Evolutionary conservation across 2,888 invertebrate species (phyloP), one percentile per base, ranked within the genome.

Genomic region (Augochlorella aurata): DNA sequence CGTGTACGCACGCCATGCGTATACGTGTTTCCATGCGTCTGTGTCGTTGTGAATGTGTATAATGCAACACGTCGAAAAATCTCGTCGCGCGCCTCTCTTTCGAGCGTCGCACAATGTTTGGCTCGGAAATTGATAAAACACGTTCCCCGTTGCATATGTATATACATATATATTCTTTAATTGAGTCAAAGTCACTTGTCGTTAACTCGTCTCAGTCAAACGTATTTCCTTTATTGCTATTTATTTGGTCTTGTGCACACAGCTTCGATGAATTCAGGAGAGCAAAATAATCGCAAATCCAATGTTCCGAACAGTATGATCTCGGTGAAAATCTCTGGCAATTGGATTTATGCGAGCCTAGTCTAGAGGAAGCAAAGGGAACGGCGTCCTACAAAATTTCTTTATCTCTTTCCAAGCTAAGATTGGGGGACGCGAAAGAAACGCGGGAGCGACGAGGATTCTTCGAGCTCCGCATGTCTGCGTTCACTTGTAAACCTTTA

Each of bases 401-500:
- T 63, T 63, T 18, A 63, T 16, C 38, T 14, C 2, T 38, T 63
- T 63, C 63, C 29, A 38, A 38, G 63, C 38, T 18, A 63, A 10
- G 2, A n/a, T 63, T 63, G 1, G 38, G 9, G 38, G 10, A 38
- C 63, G 18, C 9, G 29, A 18, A 38, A 10, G 21, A 3, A 58
- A 18, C 18, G 18, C 50, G 18, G 38, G 18, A n/a, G 29, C 38
- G 16, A 18, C 8, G 29, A 3, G n/a, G 38, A 44, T 63, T 63
- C n/a, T n/a, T 38, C 44, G n/a, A 44, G 9, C 24, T 61, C 38
- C 4, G n/a, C 49, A 10, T 24, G 7, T 44, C 47, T 24, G 54
- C 49, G 73, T 73, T 50, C 21, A 65, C 50, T 38, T 44, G 14
- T n/a, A 61, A 81, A 66, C 66, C 74, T 70, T 67, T 74, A 79